Base-by-base conservation (phyloP, 2,797 vertebrate genomes). In the Heliangelus exortis region DNA sequence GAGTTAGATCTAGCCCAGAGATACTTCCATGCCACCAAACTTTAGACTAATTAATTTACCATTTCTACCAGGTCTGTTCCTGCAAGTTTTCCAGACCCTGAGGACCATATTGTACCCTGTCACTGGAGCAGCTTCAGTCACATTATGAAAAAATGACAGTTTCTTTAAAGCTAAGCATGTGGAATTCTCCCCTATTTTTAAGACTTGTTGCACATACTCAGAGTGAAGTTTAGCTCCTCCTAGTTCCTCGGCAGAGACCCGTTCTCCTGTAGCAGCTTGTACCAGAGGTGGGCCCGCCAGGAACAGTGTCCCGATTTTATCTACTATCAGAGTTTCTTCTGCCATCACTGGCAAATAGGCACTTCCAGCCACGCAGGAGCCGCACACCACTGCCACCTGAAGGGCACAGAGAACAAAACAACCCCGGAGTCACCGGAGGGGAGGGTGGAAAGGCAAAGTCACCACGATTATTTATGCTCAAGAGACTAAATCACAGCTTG, bases 181-280 rank as follows among this genome's bases (percentile, higher is more conserved):
- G 26, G 29, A 53, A 57, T 34, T 65, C 45, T 53, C 59, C 33
- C 1, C 21, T 39, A 0, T 1, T 82, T 59, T 7, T 45, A n/a
- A 20, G 43, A 26, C 4, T 22, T 1, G 21, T 15, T 78, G 57
- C 80, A 97, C 98, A 1, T 96, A 99, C 98, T 97, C 94, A 4
- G 98, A 97, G 48, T 99, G 98, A 51, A 99, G 96, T n/a, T 50
- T 98, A 57, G 98, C 98, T 96, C 99, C 98, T 91, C 98, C 99
- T 15, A 99, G 97, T 6, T 99, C 97, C 86, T 99, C 98, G 4
- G 98, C 97, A 20, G 98, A 96, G 66, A 99, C 98, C 1, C 98
- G 96, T 93, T 99, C 98, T 39, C 99, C 99, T 1, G 98, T 99
- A 29, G 99, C 98, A 54, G 99, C 99, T 96, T 98, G 99, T n/a